A percentile compares a stretch with the other conserved stretches of the same genome.
These are phyloP conservation scores for Platycheirus rosarum DNA, from an alignment of 2,888 invertebrate genomes.

Conservation along the genomic window DNA sequence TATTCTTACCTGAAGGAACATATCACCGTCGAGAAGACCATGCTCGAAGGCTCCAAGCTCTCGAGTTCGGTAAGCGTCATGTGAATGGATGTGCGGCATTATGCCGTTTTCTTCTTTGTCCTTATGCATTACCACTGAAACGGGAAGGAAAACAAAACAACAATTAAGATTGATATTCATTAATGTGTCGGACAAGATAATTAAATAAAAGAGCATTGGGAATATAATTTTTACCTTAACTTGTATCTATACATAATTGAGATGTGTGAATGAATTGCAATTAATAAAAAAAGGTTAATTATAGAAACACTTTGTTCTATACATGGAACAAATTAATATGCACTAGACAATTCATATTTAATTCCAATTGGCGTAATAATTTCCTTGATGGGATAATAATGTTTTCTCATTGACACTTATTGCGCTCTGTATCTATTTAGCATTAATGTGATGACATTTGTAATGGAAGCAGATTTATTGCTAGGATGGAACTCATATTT, in stretches of 20 bases:
- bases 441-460: no score
- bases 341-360: no score
- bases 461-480: no score
- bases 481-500: no score
- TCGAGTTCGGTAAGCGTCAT: slow-evolving; percentile 86
- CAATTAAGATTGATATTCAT: no score
- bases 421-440: no score
- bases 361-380: no score
- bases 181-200: slow-evolving; percentile 69
- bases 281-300: slow-evolving; percentile 33
- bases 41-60: slow-evolving; percentile 94
- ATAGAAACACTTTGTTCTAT: no score
- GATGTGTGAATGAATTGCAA: slow-evolving; percentile 45
- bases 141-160: slow-evolving; percentile 38
- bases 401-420: no score
- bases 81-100: slow-evolving; percentile 85
- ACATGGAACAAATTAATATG: no score
- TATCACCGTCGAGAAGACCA: slow-evolving; percentile 95
- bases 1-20: slow-evolving; percentile 93
- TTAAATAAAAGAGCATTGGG: slow-evolving; percentile 46
- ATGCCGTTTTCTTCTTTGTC: slow-evolving; percentile 94
- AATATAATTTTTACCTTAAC: slow-evolving; percentile 7
- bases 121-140: slow-evolving; percentile 97
- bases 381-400: no score
- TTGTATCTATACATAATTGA: slow-evolving; percentile 31